Base-by-base conservation (phyloP, 2,888 invertebrate species). In the Furcula furcula region DNA sequence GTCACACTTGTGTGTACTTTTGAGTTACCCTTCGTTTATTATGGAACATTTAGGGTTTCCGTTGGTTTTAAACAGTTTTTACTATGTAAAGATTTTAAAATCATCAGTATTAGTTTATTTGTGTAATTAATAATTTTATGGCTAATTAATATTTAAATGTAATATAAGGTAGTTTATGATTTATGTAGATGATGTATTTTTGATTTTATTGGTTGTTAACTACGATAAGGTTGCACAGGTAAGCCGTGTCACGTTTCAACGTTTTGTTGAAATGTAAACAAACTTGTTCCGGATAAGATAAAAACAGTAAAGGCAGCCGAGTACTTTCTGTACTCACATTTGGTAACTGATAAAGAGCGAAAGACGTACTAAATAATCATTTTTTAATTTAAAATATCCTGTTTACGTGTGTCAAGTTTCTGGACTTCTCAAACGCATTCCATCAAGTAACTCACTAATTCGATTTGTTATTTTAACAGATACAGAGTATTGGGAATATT, bases 221-320 rank as follows among this genome's bases (percentile, higher is more conserved):
- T 68, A 69, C 78, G 83, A 85, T 83, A 86, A 81, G 76, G 75
- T 71, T 66, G 74, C 65, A 71, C 67, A 79, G 77, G 78, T 81
- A 83, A 74, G 68, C 68, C 57, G 61, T 79, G 78, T 77, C 84
- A 82, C 83, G 84, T 83, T 86, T 80, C 70, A 80, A 71, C 75
- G 76, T 84, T 84, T 82, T 81, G 79, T 84, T 76, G 68, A 75
- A 85, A 84, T 83, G 82, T 85, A 86, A 86, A 85, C 86, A 86
- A 84, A 84, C 79, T 82, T 79, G 78, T 85, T 83, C 79, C 84
- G 84, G 85, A 86, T 86, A 86, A 85, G 86, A 86, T 86, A 85
- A 83, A 79, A 79, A 79, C 74, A 73, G 65, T 71, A 59, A 62
- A 62, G 58, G 48, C 53, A 54, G 45, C 45, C 39, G 46, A 45